phyloP scores from a whole-genome alignment of 2,113 vertebrate species.

The Mirounga angustirostris region DNA sequence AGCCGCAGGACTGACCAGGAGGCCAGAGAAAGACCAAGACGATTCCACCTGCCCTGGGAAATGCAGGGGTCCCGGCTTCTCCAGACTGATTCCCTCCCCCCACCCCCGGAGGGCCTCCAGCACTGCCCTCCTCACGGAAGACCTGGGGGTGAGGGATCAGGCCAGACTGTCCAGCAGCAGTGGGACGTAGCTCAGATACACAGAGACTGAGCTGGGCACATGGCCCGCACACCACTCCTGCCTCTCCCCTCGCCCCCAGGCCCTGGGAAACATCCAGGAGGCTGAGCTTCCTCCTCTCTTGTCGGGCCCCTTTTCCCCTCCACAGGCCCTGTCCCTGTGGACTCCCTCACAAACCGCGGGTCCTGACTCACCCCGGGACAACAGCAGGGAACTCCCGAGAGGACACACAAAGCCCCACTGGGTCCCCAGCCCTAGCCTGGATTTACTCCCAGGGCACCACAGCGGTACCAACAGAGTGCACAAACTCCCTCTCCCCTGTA shows the following conservation, averaged over 20 bases:
- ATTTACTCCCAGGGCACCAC: not conserved
- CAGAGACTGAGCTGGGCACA: not conserved
- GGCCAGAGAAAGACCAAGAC: not conserved
- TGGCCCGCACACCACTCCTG: accelerated
- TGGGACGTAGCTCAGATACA: not conserved
- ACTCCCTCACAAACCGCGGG: not conserved
- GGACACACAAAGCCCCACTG: accelerated
- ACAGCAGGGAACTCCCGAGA: not conserved
- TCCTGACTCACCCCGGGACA: not conserved
- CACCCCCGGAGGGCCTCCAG: too few relatives aligned
- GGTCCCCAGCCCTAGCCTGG: accelerated
- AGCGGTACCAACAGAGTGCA: accelerated
- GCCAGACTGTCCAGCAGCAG: not conserved
- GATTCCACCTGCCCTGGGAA: not conserved
- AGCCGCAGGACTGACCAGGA: not conserved
- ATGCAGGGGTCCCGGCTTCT: accelerated
- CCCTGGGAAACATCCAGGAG: not conserved
- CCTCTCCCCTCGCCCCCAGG: accelerated
- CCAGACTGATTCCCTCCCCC: not conserved
- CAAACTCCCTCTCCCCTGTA: accelerated
- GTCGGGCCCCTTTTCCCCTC: accelerated
- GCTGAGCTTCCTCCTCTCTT: not conserved
- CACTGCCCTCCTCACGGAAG: accelerated
- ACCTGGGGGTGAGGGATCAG: accelerated
- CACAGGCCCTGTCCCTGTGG: accelerated